phyloP scores from a whole-genome alignment of 2,888 invertebrate species.

The Archips crataeganus region DNA sequence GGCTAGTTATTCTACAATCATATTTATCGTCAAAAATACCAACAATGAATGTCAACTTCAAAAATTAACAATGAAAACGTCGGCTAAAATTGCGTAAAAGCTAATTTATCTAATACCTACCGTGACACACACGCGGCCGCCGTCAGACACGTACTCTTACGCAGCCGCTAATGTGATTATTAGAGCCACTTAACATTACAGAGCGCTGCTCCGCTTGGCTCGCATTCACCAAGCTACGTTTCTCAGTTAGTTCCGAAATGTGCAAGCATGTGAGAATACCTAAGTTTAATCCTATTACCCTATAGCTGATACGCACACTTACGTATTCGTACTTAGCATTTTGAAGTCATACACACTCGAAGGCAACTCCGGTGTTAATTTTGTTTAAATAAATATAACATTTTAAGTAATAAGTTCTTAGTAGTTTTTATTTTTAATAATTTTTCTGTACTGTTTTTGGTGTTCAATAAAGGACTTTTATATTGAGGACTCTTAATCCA shows the following conservation, averaged over 20 bases:
- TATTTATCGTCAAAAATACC: no score
- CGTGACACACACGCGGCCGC: neutral
- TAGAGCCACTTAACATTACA: constrained; percentile 26
- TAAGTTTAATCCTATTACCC: constrained; percentile 31
- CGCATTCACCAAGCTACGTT: constrained; percentile 20
- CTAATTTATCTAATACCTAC: neutral
- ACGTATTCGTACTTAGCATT: constrained; percentile 15
- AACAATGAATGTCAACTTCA: neutral
- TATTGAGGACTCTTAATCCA: no score
- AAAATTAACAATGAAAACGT: neutral
- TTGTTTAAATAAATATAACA: no score
- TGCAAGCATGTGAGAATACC: constrained; percentile 25
- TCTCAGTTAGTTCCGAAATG: constrained; percentile 28
- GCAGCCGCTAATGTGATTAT: constrained; percentile 12
- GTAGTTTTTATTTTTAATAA: no score
- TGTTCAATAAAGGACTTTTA: no score
- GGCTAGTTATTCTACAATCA: no score
- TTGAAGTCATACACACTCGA: neutral
- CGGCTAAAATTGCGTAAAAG: neutral
- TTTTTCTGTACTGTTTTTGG: no score
- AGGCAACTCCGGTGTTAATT: no score
- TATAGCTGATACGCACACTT: constrained; percentile 17
- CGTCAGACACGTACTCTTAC: neutral
- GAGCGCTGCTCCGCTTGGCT: constrained; percentile 18
- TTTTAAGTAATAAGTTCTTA: no score